Evolutionary conservation across 2,888 invertebrate genomes (phyloP), one percentile per base, ranked within the genome.

Genomic region (Ormia ochracea): DNA sequence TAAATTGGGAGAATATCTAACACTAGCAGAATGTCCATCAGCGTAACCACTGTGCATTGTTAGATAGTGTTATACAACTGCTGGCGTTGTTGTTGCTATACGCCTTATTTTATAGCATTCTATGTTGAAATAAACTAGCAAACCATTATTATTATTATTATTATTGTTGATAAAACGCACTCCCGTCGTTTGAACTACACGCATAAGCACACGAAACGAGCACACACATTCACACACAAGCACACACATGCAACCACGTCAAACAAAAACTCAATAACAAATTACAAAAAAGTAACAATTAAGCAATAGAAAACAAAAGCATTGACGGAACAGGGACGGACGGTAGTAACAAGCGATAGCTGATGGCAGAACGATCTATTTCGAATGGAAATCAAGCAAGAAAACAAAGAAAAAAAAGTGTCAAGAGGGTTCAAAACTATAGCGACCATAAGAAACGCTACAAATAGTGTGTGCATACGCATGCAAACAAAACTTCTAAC

Each of bases 361-460:
- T n/a, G n/a, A n/a, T 43, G 65, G 56, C 43, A 50, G 36, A 66
- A 58, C 54, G 56, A 56, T 17, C 54, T 41, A 36, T 58, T 43
- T n/a, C n/a, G 31, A 38, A 74, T 10, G n/a, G 10, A 78, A 69
- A 36, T 66, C 66, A 52, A 68, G 56, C 17, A 48, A 26, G 17
- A 63, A 26, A 17, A 61, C n/a, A 59, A 41, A 38, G 17, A 52
- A 12, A 12, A 4, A n/a, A 3, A 36, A 3, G 6, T 17, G 41
- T 38, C 38, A 73, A 66, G 50, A 54, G 68, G 38, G 75, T 68
- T 68, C 14, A 4, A 33, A 52, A 66, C 58, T 79, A 74, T 74
- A 63, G 63, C 65, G 74, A 74, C 69, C 70, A 21, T 12, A 78
- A 52, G 45, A 63, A 52, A 48, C 70, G 58, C 45, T 31, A 59